Evolutionary conservation across 2,888 invertebrate genomes (phyloP), one percentile per base, ranked within the genome.

Genomic region (Agrotis clavis): DNA sequence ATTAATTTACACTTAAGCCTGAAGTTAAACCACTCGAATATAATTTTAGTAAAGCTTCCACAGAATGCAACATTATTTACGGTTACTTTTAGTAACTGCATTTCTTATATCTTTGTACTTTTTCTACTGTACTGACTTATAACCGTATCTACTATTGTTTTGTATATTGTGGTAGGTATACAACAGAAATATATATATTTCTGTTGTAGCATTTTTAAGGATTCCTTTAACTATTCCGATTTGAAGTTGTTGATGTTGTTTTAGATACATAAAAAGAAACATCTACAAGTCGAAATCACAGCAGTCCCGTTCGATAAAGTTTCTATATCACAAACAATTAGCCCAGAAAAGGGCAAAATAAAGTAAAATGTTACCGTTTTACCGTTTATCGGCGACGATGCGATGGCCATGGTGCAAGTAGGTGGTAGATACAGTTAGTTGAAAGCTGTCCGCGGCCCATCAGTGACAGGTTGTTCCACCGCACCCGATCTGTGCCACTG

Each of bases 371-470:
- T 70, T 76, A 81, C 71, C 62, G 67, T 81, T 83, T 70, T 87
- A 87, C 88, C 86, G 89, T 89, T 88, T 88, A 90, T 86, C 87
- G 81, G 79, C 79, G 75, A 67, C 62, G 71, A 57, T 77, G 66
- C 85, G 82, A 77, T 84, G 81, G 63, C 83, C 82, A 77, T 84
- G 81, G 64, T 69, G 63, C 79, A 88, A 86, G 89, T 88, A 87
- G 85, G 86, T 79, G 79, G 84, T 84, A 73, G 85, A 79, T 88
- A 91, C 91, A 91, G 91, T 91, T 91, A 91, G 88, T 86, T 71
- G 90, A 91, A 91, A 91, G 91, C 89, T 87, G 84, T 71, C 82
- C 82, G 83, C 76, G 70, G 62, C 85, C 86, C 87, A 86, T 87
- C 85, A 71, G 71, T 84, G 82, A 85, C 89, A 90, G 87, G 89